Evolutionary conservation across 2,113 vertebrate genomes (phyloP).

Genomic region (Plotosus lineatus): DNA sequence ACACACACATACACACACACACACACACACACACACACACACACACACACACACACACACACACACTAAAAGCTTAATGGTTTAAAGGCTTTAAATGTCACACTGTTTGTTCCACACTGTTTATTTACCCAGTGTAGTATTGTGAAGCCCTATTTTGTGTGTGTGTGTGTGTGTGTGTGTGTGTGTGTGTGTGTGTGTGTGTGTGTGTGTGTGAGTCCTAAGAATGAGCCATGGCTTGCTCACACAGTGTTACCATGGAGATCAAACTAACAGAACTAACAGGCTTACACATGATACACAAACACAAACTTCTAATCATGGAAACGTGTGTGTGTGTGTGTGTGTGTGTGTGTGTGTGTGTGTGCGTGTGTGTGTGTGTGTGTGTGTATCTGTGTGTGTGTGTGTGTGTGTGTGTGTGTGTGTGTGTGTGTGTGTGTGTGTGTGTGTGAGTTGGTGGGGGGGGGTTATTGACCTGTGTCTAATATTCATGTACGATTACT

Average conservation of each 20-base stretch:
- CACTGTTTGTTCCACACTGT: conserved; percentile 32
- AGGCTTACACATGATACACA: conserved; percentile 16
- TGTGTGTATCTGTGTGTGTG: not conserved
- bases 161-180: conserved; percentile 13
- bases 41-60: conserved; percentile 8
- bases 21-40: not conserved
- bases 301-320: conserved; percentile 1
- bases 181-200: not conserved
- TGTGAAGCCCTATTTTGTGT: conserved; percentile 13
- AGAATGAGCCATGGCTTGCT: conserved; percentile 32
- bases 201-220: conserved; percentile 1
- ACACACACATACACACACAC: no score
- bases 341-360: not conserved
- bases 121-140: conserved; percentile 31
- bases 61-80: conserved; percentile 24
- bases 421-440: not conserved
- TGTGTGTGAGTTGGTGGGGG: not conserved
- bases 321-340: conserved; percentile 16
- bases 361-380: not conserved
- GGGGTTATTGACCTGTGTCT: not conserved
- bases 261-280: conserved; percentile 43
- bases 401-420: no score
- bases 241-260: conserved; percentile 32
- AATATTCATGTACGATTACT: conserved; percentile 7
- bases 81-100: conserved; percentile 52